These are phyloP conservation scores for Cerceris ruficornis DNA, from an alignment of 2,888 invertebrate genomes.

Conservation along the genomic window DNA sequence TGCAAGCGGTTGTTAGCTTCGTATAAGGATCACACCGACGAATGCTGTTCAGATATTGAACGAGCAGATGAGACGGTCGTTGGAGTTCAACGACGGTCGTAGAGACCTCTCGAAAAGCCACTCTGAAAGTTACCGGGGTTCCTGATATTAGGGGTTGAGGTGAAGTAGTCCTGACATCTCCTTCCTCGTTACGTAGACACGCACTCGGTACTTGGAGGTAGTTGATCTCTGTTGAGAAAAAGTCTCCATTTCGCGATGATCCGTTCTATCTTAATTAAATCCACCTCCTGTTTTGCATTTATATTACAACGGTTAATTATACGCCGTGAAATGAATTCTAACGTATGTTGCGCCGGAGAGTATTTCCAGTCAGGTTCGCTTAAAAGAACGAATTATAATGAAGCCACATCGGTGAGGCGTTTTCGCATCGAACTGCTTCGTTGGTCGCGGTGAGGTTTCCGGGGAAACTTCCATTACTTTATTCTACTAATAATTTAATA, in stretches of 20 bases:
- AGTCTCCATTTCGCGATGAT: background rate
- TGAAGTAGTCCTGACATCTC: slow-evolving; percentile 62
- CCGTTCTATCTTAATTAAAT: slow-evolving; percentile 47
- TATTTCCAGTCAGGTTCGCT: too few relatives aligned
- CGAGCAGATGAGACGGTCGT: slow-evolving; percentile 53
- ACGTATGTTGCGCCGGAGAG: too few relatives aligned
- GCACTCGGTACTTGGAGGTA: slow-evolving; percentile 47
- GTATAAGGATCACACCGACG: slow-evolving; percentile 36
- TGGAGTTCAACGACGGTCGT: slow-evolving; percentile 54
- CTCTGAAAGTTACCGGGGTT: slow-evolving; percentile 61
- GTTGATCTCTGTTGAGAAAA: slow-evolving; percentile 31
- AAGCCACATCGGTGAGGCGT: too few relatives aligned
- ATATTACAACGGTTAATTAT: slow-evolving; percentile 33
- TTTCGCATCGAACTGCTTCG: too few relatives aligned
- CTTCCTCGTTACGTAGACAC: slow-evolving; percentile 58
- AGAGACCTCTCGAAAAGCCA: slow-evolving; percentile 55
- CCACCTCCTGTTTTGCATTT: slow-evolving; percentile 5
- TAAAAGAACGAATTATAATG: too few relatives aligned
- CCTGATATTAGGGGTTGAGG: slow-evolving; percentile 57
- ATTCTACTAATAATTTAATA: too few relatives aligned
- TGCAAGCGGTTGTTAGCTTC: slow-evolving; percentile 32
- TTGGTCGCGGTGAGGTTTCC: too few relatives aligned
- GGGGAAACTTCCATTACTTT: too few relatives aligned
- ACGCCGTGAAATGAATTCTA: background rate
- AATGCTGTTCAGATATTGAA: slow-evolving; percentile 48